Evolutionary conservation across 2,888 invertebrate species (phyloP).

Genomic region (Leucoptera coffeella): DNA sequence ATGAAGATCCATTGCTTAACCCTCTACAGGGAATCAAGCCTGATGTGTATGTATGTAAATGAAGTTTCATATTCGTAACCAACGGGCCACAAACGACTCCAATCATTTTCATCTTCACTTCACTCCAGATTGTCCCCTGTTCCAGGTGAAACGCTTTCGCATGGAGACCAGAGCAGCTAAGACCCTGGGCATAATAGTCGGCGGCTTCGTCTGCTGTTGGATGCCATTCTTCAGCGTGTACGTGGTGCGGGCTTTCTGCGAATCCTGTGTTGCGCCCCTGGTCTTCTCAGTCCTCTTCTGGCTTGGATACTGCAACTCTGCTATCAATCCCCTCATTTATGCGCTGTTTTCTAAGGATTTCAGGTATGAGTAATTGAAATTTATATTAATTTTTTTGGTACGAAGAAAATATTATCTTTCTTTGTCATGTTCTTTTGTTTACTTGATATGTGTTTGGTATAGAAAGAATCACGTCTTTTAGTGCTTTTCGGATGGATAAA

Average conservation of each 20-base stretch:
- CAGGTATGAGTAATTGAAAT: too few relatives aligned
- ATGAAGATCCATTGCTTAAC: too few relatives aligned
- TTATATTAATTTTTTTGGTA: too few relatives aligned
- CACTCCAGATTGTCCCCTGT: constrained; percentile 4
- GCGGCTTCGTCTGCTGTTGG: constrained; percentile 96
- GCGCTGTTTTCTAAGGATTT: constrained; percentile 94
- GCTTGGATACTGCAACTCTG: constrained; percentile 96
- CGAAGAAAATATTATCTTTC: too few relatives aligned
- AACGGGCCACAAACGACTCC: too few relatives aligned
- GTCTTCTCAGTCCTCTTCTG: constrained; percentile 91
- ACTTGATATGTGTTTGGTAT: too few relatives aligned
- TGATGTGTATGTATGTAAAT: too few relatives aligned
- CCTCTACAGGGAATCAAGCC: too few relatives aligned
- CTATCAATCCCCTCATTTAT: constrained; percentile 92
- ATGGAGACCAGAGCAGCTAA: constrained; percentile 98
- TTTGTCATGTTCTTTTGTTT: too few relatives aligned
- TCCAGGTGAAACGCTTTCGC: constrained; percentile 80
- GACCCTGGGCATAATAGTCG: constrained; percentile 94
- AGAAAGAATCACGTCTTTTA: too few relatives aligned
- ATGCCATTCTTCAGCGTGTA: constrained; percentile 95
- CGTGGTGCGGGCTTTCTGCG: constrained; percentile 82
- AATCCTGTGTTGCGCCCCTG: constrained; percentile 75
- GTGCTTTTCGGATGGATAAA: too few relatives aligned
- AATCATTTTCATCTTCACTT: neutral
- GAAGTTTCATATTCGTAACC: too few relatives aligned